These are phyloP conservation scores for Volucella inanis DNA, from an alignment of 2,888 invertebrate genomes.

Conservation along the genomic window DNA sequence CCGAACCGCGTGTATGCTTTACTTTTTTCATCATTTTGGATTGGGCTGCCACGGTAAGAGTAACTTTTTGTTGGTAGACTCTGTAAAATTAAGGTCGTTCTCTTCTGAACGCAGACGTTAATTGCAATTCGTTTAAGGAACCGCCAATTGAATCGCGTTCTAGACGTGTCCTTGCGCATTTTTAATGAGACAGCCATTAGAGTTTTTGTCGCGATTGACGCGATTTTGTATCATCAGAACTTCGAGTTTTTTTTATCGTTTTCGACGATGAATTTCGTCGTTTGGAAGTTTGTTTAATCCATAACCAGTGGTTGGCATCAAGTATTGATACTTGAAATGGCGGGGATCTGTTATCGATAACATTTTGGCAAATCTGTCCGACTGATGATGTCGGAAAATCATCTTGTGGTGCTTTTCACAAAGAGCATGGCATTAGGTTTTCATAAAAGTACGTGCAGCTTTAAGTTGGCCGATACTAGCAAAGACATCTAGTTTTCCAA, in stretches of 20 bases:
- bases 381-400: conserved; percentile 98
- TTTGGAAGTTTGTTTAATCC: conserved; percentile 97
- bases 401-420: conserved; percentile 85
- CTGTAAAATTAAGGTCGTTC: conserved; percentile 86
- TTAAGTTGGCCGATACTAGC: too few relatives aligned
- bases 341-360: conserved; percentile 99
- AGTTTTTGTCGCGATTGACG: conserved; percentile 98
- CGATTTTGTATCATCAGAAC: conserved; percentile 99
- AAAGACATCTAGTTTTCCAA: too few relatives aligned
- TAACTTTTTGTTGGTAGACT: conserved; percentile 33
- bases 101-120: too few relatives aligned
- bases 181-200: conserved; percentile 98
- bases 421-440: conserved; percentile 80
- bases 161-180: conserved; percentile 97
- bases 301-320: conserved; percentile 99
- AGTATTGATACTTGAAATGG: conserved; percentile 98
- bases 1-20: too few relatives aligned
- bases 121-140: conserved; percentile 98
- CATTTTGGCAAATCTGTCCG: conserved; percentile 94
- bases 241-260: conserved; percentile 98
- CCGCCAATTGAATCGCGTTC: conserved; percentile 96
- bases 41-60: conserved; percentile 26
- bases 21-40: conserved; percentile 50
- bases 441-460: rapidly evolving
- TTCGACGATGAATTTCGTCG: conserved; percentile 96